A percentile compares a stretch with the other conserved stretches of the same genome.
Evolutionary conservation across 2,797 vertebrate species (phyloP).

Genomic region (Pseudochirops cupreus): DNA sequence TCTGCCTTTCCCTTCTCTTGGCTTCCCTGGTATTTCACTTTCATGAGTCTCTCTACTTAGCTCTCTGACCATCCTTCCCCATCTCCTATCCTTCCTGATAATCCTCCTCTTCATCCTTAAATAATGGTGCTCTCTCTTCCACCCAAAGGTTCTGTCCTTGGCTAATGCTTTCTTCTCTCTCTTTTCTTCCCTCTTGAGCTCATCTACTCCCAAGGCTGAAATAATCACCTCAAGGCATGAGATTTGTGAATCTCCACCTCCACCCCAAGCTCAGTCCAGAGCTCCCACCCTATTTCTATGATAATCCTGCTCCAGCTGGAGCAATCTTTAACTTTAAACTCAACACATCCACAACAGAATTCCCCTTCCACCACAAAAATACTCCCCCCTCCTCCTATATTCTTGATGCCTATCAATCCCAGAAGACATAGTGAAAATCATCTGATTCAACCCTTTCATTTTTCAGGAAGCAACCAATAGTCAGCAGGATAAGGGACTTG

Average conservation of each 20-base stretch:
- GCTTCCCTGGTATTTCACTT: background rate
- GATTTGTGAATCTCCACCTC: background rate
- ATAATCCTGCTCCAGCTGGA: too few species aligned
- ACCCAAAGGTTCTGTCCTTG: background rate
- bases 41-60: background rate
- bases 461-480: background rate
- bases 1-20: background rate
- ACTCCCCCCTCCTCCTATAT: background rate
- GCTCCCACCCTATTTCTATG: background rate
- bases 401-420: background rate
- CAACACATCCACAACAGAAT: background rate
- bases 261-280: background rate
- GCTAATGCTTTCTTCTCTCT: background rate
- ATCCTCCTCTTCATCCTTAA: background rate
- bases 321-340: background rate
- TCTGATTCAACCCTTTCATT: background rate
- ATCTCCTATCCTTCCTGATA: background rate
- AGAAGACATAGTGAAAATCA: background rate
- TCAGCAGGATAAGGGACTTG: accelerated
- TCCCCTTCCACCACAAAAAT: background rate
- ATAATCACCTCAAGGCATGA: background rate
- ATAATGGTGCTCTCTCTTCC: background rate
- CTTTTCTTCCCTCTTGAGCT: background rate
- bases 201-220: background rate
- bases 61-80: background rate